Conservation (phyloP, 1,140 invertebrate species). For the Heliconius himera region DNA sequence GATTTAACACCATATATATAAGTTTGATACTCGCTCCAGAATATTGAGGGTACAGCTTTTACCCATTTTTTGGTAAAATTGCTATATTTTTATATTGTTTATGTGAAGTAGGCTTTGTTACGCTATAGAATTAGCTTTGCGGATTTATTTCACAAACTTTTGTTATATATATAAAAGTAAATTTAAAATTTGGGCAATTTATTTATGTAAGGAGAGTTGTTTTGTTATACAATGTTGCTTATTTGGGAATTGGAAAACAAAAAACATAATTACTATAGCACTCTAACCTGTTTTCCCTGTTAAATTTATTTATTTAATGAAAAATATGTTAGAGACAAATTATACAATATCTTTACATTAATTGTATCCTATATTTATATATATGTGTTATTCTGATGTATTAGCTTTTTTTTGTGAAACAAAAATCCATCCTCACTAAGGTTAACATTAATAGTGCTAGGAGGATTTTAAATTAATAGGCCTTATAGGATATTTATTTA, state of each 20-base stretch:
- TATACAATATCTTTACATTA: too few relatives aligned
- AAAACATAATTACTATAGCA: not conserved
- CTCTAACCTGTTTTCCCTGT: too few relatives aligned
- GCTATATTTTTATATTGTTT: not conserved
- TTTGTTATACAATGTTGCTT: not conserved
- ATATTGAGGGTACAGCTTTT: not conserved
- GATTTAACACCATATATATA: too few relatives aligned
- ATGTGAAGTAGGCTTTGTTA: not conserved
- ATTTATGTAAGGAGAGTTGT: not conserved
- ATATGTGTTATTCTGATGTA: too few relatives aligned
- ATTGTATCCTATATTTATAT: too few relatives aligned
- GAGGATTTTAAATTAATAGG: too few relatives aligned
- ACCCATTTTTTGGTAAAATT: not conserved
- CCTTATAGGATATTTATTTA: too few relatives aligned
- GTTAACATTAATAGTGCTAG: too few relatives aligned
- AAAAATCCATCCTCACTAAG: too few relatives aligned
- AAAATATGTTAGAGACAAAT: too few relatives aligned
- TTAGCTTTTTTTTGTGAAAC: too few relatives aligned
- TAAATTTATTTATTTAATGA: too few relatives aligned
- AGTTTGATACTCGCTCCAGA: not conserved
- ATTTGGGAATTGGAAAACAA: not conserved
- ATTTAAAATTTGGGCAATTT: not conserved
- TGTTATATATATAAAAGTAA: not conserved
- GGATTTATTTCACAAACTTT: not conserved
- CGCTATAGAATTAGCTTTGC: not conserved